Evolutionary conservation across 1,140 invertebrate species (phyloP), one percentile per base, ranked within the genome.

Genomic region (Eulimnadia texana): DNA sequence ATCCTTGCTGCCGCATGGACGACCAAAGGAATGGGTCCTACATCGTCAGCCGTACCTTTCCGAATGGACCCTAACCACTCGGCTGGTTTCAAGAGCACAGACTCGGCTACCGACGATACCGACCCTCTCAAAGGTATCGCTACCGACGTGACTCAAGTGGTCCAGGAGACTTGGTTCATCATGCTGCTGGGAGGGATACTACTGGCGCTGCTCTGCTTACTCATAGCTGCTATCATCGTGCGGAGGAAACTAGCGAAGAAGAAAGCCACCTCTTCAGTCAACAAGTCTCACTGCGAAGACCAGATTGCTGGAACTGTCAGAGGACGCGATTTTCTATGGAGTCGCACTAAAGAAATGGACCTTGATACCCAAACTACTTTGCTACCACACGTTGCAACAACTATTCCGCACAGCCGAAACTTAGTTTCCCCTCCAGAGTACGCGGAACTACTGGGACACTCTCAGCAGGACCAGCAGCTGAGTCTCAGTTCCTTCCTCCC

Each of bases 101-200:
- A n/a, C n/a, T n/a, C n/a, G 25, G n/a, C 19, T 19, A 29, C 9
- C 24, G 56, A 29, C n/a, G 25, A 58, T 6, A 6, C 16, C 33
- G 47, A 61, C 16, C 52, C 60, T 24, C 23, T 27, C 9, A 27
- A 56, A 29, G 60, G 60, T 9, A 61, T 61, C n/a, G 53, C 60
- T 3, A 29, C 53, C 2, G 60, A 59, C 23, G 42, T 63, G 1
- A 58, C 62, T 11, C 53, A 63, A 24, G 62, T 63, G 3, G 57
- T 63, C 20, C 55, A 58, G 33, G 62, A 63, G 51, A 63, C 62
- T 1, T 63, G 62, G 62, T 63, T 63, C 50, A 58, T 58, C 53
- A 33, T 63, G 1, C 56, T 63, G 13, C 56, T 63, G 11, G 62
- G 62, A 23, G 57, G 62, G 10, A 27, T 63, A 2, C 50, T 63